Percentiles rank a stretch among this genome's conserved stretches.
phyloP scores from a whole-genome alignment of 2,113 vertebrate species.

The Semnopithecus entellus region DNA sequence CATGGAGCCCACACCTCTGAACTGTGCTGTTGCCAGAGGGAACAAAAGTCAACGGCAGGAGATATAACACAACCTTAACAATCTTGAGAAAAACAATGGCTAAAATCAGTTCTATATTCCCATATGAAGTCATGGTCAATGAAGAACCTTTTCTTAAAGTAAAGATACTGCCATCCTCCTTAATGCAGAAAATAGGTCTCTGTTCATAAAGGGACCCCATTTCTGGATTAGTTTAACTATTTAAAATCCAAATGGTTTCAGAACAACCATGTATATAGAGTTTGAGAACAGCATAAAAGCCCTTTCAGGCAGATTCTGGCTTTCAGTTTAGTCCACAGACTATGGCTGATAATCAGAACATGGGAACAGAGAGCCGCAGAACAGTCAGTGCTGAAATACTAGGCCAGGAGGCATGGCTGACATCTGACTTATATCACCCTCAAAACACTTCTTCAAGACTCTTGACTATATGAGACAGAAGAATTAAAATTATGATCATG shows the following conservation, averaged over 20 bases:
- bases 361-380: no score
- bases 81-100: neutral
- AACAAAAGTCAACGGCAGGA: neutral
- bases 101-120: accelerated
- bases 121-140: accelerated
- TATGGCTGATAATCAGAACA: neutral
- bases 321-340: accelerated
- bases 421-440: neutral
- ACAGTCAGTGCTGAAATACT: neutral
- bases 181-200: neutral
- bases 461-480: neutral
- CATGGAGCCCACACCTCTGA: constrained; percentile 72
- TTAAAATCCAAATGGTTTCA: neutral
- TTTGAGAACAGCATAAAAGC: neutral
- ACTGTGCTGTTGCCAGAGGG: constrained; percentile 16
- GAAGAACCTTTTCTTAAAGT: neutral
- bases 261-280: accelerated
- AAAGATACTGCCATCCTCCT: neutral
- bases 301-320: neutral
- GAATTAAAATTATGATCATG: neutral
- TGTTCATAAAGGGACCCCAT: accelerated
- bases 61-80: neutral
- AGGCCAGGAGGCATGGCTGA: accelerated
- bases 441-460: neutral
- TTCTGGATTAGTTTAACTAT: neutral